Base-by-base conservation (phyloP, 1,140 invertebrate species). In the Tetragnatha versicolor region DNA sequence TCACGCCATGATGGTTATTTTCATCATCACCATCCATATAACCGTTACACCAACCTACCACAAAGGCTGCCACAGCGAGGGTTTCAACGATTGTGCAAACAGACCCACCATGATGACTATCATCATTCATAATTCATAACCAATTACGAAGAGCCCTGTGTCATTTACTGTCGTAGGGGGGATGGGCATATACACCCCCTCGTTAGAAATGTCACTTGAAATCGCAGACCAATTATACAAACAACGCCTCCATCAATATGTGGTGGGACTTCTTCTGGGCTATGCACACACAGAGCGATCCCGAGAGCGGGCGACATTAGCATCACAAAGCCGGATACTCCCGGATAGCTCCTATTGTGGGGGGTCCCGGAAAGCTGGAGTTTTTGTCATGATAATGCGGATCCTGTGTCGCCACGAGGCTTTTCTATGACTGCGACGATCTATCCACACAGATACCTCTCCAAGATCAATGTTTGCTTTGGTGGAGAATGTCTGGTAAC, bases 391-490 rank as follows among this genome's bases (percentile, higher is more conserved):
- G 73, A 66, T 77, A 77, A 77, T 77, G 61, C 42, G 47, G n/a
- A 17, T n/a, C n/a, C 42, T 35, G 27, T 63, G 72, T 63, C 45
- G 47, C 68, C 45, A 70, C 20, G n/a, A 35, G 61, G 61, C 42
- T 51, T 51, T 51, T 35, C 66, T 53, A 37, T 61, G 42, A 37
- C 53, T 72, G 69, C 49, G 37, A 49, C 72, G 72, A 70, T 75
- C 58, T 51, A 75, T 75, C 45, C 31, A 20, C 53, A 72, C 61
- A 53, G 45, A 75, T 53, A 31, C 20, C 33, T 37, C 27, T 29
- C 27, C 31, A 77, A 77, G 73, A 77, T 77, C 73, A 77, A 77
- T 77, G 73, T 77, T 77, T 77, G 73, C 73, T 77, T 77, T 77
- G 60, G 47, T 47, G 60, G 55, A 70, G 66, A 65, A 77, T 61